phyloP scores from a whole-genome alignment of 2,113 vertebrate genomes.

The Pithys albifrons region DNA sequence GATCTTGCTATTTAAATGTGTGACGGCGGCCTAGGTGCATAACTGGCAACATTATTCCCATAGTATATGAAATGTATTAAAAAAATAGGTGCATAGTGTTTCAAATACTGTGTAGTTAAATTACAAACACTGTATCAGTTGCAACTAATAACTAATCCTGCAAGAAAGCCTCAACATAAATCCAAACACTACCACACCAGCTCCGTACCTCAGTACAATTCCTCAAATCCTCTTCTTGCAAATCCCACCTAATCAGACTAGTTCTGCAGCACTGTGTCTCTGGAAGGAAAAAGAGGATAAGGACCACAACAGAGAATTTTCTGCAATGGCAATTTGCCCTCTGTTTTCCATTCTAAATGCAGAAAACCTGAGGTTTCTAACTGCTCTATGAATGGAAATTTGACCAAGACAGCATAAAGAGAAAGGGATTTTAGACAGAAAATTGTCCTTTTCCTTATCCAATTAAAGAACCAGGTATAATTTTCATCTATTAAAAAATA shows the following conservation, averaged over 20 bases:
- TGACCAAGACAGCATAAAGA: neutral
- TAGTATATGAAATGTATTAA: neutral
- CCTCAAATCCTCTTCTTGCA: neutral
- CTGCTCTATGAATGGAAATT: neutral
- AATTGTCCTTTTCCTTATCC: neutral
- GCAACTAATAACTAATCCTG: neutral
- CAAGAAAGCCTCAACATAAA: neutral
- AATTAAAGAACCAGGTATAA: neutral
- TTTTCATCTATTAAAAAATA: neutral
- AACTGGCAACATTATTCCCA: neutral
- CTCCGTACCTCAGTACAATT: neutral
- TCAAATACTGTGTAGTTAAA: neutral
- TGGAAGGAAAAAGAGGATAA: neutral
- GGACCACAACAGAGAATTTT: neutral
- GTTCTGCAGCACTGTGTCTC: neutral
- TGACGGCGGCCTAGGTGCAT: neutral
- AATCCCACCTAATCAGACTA: neutral
- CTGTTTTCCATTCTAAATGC: neutral
- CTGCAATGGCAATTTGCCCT: neutral
- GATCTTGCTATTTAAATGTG: neutral
- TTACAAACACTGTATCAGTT: neutral
- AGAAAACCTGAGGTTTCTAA: neutral
- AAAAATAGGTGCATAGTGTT: neutral
- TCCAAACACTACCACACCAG: neutral
- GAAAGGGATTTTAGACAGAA: neutral